Conservation (phyloP, 2,797 vertebrate genomes). For the Takifugu rubripes region DNA sequence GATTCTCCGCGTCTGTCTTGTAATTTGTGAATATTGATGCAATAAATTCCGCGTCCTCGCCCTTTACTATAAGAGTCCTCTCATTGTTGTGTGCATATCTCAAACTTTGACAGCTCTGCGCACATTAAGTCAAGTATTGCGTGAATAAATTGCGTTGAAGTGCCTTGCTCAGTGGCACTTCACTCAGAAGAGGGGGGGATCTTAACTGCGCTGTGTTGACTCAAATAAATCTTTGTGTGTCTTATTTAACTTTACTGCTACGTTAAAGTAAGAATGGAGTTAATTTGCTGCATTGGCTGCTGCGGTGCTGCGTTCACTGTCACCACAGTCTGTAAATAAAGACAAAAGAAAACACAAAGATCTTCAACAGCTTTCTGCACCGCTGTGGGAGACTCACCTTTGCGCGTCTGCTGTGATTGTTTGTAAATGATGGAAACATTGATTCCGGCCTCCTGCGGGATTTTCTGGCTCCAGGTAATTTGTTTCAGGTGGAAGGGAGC, state of each 20-base stretch:
- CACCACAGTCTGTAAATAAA: background rate
- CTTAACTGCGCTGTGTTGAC: no score
- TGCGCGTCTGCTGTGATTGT: constrained; percentile 43
- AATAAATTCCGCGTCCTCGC: no score
- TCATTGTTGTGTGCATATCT: no score
- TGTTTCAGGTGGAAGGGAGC: constrained; percentile 45
- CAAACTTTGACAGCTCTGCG: no score
- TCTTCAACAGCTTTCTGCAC: background rate
- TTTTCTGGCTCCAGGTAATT: constrained; percentile 48
- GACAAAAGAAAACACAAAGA: background rate
- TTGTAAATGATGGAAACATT: constrained; percentile 55
- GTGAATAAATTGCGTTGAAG: background rate
- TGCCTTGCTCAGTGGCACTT: background rate
- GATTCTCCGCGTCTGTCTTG: no score
- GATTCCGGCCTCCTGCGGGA: constrained; percentile 44
- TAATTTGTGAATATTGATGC: no score
- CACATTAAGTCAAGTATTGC: no score
- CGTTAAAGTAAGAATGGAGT: background rate
- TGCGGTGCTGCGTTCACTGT: no score
- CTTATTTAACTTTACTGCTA: constrained; percentile 1
- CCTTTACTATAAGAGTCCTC: no score
- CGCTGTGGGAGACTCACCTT: constrained; percentile 33
- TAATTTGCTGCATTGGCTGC: no score
- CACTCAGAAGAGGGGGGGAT: background rate
- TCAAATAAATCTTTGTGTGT: background rate